Base-by-base conservation (phyloP, 2,888 invertebrate species). In the Bugula neritina region DNA sequence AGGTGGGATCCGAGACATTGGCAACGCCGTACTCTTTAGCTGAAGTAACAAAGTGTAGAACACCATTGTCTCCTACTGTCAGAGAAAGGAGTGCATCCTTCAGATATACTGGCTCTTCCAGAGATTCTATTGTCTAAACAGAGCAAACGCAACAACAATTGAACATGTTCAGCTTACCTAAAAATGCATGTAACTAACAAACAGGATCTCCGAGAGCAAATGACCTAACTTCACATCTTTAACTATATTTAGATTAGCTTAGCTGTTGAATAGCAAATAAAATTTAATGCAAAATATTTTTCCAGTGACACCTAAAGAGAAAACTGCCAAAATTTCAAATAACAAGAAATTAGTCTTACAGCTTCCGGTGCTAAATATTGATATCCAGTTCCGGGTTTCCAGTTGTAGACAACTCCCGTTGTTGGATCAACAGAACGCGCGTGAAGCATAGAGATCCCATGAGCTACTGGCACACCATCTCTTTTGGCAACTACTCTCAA, bases 361-460 rank as follows among this genome's bases (percentile, higher is more conserved):
- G 63, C 63, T 31, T 13, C 2, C 3, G 63, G 31, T 13, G 2
- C 2, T 13, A 63, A n/a, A 34, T 31, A 31, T 21, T 10, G 27
- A n/a, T 63, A 63, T 13, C 63, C 63, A 25, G 27, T 13, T 2
- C 10, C 31, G 27, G 27, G 2, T 13, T 31, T 2, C 27, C 13
- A 3, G 27, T 63, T 31, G n/a, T 31, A 63, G 34, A 63, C 27
- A 10, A 31, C 27, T 13, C 63, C 63, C 2, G 63, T 29, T 31
- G 21, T 31, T 31, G 63, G 63, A n/a, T 63, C 63, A 2, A 63
- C 34, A 63, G 63, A 29, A 5, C 63, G 63, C 21, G 27, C 27
- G n/a, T 63, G 63, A 3, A 63, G 63, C 63, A 63, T 63, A 13
- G 63, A 63, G 10, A 13, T 31, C 27, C 63, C 63, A 17, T 63